Evolutionary conservation across 2,797 vertebrate species (phyloP).

Genomic region (Clamator glandarius): DNA sequence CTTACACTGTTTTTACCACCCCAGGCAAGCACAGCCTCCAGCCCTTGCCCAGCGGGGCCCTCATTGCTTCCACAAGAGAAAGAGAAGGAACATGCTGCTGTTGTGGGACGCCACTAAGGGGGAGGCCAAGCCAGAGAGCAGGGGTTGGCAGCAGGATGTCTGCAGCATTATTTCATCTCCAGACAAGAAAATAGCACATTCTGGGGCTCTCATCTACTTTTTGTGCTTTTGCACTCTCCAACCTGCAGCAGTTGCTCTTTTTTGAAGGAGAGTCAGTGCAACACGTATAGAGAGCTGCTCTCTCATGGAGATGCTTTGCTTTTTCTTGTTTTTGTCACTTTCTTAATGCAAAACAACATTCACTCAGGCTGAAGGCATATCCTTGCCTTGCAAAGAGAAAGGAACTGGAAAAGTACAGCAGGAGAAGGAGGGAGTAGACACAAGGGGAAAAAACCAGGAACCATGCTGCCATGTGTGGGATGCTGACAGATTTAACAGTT

Average conservation of each 20-base stretch:
- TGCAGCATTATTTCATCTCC: neutral
- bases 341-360: neutral
- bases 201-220: neutral
- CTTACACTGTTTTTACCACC: neutral
- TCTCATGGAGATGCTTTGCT: neutral
- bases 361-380: neutral
- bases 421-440: neutral
- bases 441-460: neutral
- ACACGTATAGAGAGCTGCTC: neutral
- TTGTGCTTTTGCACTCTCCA: neutral
- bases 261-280: neutral
- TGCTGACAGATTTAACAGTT: neutral
- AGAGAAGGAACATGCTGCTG: neutral
- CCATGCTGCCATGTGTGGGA: neutral
- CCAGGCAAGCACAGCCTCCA: neutral
- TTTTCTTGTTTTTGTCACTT: neutral
- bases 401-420: neutral
- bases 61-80: neutral
- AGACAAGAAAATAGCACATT: neutral
- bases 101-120: neutral
- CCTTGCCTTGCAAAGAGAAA: neutral
- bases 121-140: neutral
- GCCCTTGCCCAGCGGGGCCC: neutral
- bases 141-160: rapidly evolving
- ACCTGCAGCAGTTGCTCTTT: neutral